phyloP scores from a whole-genome alignment of 2,113 vertebrate genomes.

The Fulmarus glacialis region DNA sequence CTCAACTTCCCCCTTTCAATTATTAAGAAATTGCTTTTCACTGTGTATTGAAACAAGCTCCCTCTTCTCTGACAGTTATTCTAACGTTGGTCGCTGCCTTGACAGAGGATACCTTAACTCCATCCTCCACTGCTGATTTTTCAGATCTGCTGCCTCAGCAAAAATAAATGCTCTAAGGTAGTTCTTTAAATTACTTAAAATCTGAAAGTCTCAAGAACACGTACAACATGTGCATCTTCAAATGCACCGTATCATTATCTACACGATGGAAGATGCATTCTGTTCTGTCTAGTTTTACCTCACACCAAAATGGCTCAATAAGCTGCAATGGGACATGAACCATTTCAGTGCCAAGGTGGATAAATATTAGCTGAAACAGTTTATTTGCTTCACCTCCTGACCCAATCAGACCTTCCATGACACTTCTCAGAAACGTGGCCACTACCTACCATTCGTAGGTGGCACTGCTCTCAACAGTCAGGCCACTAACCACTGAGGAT shows the following conservation, averaged over 20 bases:
- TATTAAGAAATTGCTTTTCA: not conserved
- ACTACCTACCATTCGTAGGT: not conserved
- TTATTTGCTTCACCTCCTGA: not conserved
- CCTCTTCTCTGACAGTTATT: not conserved
- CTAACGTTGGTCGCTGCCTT: accelerated
- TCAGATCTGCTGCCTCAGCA: not conserved
- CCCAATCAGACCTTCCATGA: not conserved
- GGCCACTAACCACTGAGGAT: accelerated
- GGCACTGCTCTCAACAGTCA: not conserved
- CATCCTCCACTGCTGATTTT: not conserved
- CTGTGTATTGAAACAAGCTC: not conserved
- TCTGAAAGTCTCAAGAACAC: not conserved
- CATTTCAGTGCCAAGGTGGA: not conserved
- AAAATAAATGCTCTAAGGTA: not conserved
- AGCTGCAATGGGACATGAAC: not conserved
- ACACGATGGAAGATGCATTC: not conserved
- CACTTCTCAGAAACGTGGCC: not conserved
- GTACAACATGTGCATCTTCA: not conserved
- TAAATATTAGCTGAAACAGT: not conserved
- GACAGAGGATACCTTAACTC: not conserved
- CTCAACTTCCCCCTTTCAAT: not conserved
- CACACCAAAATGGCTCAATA: not conserved
- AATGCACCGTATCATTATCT: not conserved
- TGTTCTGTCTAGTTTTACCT: not conserved
- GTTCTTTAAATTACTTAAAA: not conserved